A percentile compares a stretch with the other conserved stretches of the same genome.
Conservation (phyloP, 2,888 invertebrate species). For the Athripsodes cinereus region DNA sequence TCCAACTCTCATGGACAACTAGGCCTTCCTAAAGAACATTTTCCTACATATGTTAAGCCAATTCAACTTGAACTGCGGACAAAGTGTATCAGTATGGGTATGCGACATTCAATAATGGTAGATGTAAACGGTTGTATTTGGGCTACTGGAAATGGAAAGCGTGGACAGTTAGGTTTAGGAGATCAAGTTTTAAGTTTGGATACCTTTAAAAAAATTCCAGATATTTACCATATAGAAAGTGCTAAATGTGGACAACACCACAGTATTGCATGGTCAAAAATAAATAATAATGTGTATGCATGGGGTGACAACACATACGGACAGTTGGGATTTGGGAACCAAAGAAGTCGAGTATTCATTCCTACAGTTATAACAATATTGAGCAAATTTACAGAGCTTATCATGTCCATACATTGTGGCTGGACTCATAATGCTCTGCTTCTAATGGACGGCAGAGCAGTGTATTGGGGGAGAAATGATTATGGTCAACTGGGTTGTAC, state of each 20-base stretch:
- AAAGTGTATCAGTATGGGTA: slow-evolving; percentile 57
- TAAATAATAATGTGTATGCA: slow-evolving; percentile 56
- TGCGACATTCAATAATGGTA: slow-evolving; percentile 61
- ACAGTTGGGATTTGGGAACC: slow-evolving; percentile 59
- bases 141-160: slow-evolving; percentile 59
- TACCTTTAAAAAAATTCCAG: slow-evolving; percentile 49
- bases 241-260: slow-evolving; percentile 80
- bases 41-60: slow-evolving; percentile 38
- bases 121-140: slow-evolving; percentile 57
- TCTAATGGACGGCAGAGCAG: slow-evolving; percentile 56
- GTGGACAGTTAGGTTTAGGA: slow-evolving; percentile 62
- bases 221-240: slow-evolving; percentile 51
- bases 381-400: slow-evolving; percentile 45
- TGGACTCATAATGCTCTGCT: slow-evolving; percentile 73
- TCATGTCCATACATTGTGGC: slow-evolving; percentile 58
- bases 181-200: slow-evolving; percentile 36
- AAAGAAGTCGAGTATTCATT: slow-evolving; percentile 44
- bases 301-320: slow-evolving; percentile 85
- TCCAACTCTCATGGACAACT: slow-evolving; percentile 74
- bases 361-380: slow-evolving; percentile 51
- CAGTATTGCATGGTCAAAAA: slow-evolving; percentile 53
- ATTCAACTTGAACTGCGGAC: slow-evolving; percentile 46
- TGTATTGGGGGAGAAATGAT: slow-evolving; percentile 74
- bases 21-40: slow-evolving; percentile 54
- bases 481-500: slow-evolving; percentile 67